These are phyloP conservation scores for Diarsia mendica DNA, from an alignment of 2,888 invertebrate genomes.

Conservation along the genomic window DNA sequence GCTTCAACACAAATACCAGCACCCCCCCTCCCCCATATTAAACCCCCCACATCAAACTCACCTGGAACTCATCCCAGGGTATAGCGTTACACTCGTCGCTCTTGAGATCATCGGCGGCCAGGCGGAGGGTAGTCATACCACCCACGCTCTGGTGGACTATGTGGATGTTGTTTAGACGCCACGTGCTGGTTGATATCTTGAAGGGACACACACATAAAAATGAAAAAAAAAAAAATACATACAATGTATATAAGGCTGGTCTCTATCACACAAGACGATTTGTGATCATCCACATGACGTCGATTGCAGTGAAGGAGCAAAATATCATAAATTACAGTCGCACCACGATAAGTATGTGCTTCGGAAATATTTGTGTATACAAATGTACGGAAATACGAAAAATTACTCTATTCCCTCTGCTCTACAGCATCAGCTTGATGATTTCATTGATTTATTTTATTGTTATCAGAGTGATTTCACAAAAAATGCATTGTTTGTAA, in stretches of 20 bases:
- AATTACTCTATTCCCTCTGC: no score
- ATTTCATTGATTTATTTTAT: no score
- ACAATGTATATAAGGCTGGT: no score
- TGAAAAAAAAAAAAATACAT: no score
- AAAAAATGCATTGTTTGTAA: no score
- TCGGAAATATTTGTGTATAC: neutral
- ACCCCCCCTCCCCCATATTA: no score
- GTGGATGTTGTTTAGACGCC: conserved; percentile 86
- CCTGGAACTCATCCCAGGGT: conserved; percentile 98
- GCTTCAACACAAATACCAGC: conserved; percentile 4
- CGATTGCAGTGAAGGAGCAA: no score
- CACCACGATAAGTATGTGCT: neutral
- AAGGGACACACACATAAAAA: neutral
- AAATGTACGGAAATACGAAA: neutral
- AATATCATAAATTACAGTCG: neutral
- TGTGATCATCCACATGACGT: no score
- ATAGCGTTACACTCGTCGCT: conserved; percentile 96
- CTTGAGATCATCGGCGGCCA: conserved; percentile 90
- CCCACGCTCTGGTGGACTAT: conserved; percentile 79
- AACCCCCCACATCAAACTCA: conserved; percentile 76
- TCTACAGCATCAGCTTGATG: no score
- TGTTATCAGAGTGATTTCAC: no score
- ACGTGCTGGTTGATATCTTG: conserved; percentile 92
- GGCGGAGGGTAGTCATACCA: conserved; percentile 75
- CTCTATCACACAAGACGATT: no score